These are phyloP conservation scores for Pelmatolapia mariae DNA, from an alignment of 2,113 vertebrate genomes.

Conservation along the genomic window DNA sequence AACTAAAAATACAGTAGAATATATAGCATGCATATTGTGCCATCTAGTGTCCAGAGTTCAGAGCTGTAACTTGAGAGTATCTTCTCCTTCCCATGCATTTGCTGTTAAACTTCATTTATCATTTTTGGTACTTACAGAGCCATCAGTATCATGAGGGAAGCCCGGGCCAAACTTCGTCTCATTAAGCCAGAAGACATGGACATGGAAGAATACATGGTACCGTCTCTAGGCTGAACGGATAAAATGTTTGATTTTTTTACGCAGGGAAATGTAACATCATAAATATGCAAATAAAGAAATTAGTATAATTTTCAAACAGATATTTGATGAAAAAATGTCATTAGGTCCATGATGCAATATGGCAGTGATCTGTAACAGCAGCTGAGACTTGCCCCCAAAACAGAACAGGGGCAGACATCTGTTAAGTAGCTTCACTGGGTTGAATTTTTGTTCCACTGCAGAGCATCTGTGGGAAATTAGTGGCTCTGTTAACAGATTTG, in stretches of 20 bases:
- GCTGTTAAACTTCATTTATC: background rate
- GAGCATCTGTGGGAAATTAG: background rate
- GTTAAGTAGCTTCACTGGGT: background rate
- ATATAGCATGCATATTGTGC: background rate
- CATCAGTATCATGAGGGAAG: slow-evolving; percentile 95
- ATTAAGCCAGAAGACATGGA: slow-evolving; percentile 93
- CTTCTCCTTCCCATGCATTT: background rate
- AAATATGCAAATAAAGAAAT: background rate
- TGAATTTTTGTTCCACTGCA: background rate
- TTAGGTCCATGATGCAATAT: background rate
- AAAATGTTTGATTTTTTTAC: background rate
- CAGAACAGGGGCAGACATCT: background rate
- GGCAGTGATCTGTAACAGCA: background rate
- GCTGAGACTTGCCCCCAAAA: background rate
- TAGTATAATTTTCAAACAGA: background rate
- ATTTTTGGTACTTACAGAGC: slow-evolving; percentile 69
- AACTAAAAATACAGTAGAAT: background rate
- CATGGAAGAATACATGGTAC: slow-evolving; percentile 94
- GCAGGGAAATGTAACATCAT: background rate
- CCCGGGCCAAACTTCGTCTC: slow-evolving; percentile 84
- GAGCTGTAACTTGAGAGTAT: background rate
- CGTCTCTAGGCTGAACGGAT: background rate
- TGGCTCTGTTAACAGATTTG: background rate
- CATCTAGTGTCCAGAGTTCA: slow-evolving; percentile 36
- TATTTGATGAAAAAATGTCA: background rate